These are phyloP conservation scores for Drosophila kambysellisi DNA, from an alignment of 2,888 invertebrate genomes.

Conservation along the genomic window DNA sequence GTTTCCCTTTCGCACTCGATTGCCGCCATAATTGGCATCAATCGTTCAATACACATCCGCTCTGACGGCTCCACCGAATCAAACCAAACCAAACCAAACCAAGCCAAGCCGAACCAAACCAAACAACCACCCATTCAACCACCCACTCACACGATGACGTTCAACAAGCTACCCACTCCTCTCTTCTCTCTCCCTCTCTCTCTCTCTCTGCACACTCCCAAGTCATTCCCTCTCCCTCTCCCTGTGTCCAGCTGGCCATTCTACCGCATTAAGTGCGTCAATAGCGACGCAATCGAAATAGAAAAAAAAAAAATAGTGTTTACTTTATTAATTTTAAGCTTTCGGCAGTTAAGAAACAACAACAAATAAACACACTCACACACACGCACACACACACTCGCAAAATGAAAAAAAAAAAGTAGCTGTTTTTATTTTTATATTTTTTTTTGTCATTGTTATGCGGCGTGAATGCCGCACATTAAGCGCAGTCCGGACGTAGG, in stretches of 20 bases:
- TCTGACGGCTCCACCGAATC: constrained; percentile 16
- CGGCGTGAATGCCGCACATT: constrained; percentile 68
- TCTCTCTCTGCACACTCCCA: neutral
- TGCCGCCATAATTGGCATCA: constrained; percentile 58
- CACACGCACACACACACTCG: constrained; percentile 9
- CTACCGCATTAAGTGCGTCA: constrained; percentile 55
- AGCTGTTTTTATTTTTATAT: constrained; percentile 10
- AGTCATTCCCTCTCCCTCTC: neutral
- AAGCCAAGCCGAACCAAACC: constrained; percentile 20
- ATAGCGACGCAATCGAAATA: constrained; percentile 42
- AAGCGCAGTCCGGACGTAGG: constrained; percentile 47
- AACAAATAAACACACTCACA: constrained; percentile 26
- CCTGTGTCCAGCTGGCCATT: constrained; percentile 12
- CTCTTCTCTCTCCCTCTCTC: neutral
- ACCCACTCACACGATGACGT: constrained; percentile 29
- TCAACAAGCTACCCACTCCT: constrained; percentile 2
- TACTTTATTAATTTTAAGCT: constrained; percentile 79
- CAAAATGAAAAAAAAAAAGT: constrained; percentile 14
- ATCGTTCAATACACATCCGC: constrained; percentile 74
- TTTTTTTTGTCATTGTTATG: constrained; percentile 56
- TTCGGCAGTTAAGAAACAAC: constrained; percentile 72
- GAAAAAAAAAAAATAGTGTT: constrained; percentile 56
- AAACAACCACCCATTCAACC: constrained; percentile 1
- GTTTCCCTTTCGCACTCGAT: neutral
- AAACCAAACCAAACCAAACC: neutral